Conservation (phyloP, 2,797 vertebrate species). For the Loris lydekkerianus region DNA sequence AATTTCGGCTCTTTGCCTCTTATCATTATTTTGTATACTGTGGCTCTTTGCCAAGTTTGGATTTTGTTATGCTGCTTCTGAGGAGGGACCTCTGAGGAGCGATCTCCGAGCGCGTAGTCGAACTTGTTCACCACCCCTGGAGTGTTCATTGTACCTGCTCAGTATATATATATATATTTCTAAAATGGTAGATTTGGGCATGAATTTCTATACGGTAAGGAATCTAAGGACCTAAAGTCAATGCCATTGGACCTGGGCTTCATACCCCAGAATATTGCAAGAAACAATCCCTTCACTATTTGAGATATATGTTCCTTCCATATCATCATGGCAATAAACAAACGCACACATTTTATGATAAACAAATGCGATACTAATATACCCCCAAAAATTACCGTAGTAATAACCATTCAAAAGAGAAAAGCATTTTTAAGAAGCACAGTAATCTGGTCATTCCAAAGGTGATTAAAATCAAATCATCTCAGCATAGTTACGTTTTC, state of each 20-base stretch:
- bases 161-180: background rate
- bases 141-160: background rate
- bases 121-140: too few relatives aligned
- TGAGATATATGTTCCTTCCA: conserved; percentile 27
- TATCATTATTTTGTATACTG: too few relatives aligned
- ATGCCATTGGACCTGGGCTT: background rate
- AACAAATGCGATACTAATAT: background rate
- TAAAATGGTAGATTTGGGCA: background rate
- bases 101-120: too few relatives aligned
- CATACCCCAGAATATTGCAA: background rate
- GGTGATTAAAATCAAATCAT: conserved; percentile 15
- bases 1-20: too few relatives aligned
- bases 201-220: background rate
- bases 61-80: too few relatives aligned
- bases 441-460: conserved; percentile 27
- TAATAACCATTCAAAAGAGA: conserved; percentile 25
- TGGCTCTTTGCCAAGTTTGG: too few relatives aligned
- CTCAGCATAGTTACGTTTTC: background rate
- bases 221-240: background rate
- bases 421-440: conserved; percentile 38
- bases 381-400: background rate
- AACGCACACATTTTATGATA: conserved; percentile 49
- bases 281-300: background rate
- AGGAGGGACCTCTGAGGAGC: too few relatives aligned
- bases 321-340: background rate